phyloP scores from a whole-genome alignment of 2,113 vertebrate species.

The mouse (Mus musculus) region DNA sequence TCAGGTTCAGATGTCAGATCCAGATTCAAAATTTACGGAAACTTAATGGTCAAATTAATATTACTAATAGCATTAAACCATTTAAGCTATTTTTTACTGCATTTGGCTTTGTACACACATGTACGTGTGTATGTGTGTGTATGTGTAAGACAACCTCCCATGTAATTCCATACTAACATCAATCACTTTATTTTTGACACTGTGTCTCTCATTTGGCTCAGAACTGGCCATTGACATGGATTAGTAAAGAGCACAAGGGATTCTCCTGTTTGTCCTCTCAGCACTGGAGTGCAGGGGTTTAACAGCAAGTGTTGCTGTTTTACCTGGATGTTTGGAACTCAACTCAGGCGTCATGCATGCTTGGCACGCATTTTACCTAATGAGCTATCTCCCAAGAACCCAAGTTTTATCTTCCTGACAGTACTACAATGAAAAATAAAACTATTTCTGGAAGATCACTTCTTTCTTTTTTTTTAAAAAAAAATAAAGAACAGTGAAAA shows the following conservation, averaged over 20 bases:
- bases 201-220: no score
- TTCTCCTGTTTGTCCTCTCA: not conserved
- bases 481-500: conserved; percentile 46
- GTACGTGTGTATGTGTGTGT: no score
- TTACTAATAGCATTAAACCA: not conserved
- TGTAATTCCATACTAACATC: not conserved
- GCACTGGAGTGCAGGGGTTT: not conserved
- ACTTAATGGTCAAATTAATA: conserved; percentile 36
- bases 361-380: not conserved
- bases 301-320: not conserved
- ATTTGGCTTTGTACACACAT: not conserved
- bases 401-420: not conserved
- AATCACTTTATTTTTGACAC: not conserved
- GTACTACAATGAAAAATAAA: not conserved
- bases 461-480: not conserved
- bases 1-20: not conserved
- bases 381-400: not conserved
- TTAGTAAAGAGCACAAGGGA: not conserved
- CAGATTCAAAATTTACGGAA: conserved; percentile 14
- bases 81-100: not conserved
- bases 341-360: not conserved
- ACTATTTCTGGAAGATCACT: not conserved
- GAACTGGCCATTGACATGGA: not conserved
- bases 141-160: not conserved
- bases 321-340: not conserved